Conservation (phyloP, 1,140 invertebrate genomes). For the Thrips palmi region DNA sequence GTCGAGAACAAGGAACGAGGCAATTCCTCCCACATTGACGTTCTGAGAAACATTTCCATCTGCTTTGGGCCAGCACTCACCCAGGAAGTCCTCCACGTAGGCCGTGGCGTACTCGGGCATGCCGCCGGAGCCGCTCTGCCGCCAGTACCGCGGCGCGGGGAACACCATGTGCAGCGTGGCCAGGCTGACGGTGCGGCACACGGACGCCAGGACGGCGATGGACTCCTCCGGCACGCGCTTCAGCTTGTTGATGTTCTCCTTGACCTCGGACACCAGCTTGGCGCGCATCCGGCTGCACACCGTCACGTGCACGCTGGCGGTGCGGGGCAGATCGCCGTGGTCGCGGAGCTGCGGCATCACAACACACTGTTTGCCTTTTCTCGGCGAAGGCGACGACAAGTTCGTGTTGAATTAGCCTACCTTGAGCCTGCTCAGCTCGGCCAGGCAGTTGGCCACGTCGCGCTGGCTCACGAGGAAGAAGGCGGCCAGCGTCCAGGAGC, state of each 20-base stretch:
- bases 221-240: slow-evolving; percentile 51
- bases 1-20: not conserved
- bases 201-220: slow-evolving; percentile 40
- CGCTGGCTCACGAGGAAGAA: slow-evolving; percentile 35
- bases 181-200: slow-evolving; percentile 49
- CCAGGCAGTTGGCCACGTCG: slow-evolving; percentile 45
- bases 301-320: slow-evolving; percentile 30
- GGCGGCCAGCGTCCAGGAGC: slow-evolving; percentile 49
- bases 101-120: slow-evolving; percentile 25
- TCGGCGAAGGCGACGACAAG: slow-evolving; percentile 1
- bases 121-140: slow-evolving; percentile 21
- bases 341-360: slow-evolving; percentile 22
- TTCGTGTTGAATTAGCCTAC: slow-evolving; percentile 13
- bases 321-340: slow-evolving; percentile 22
- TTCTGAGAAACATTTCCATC: not conserved
- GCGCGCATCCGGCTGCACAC: slow-evolving; percentile 56
- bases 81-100: slow-evolving; percentile 41
- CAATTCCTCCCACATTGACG: not conserved
- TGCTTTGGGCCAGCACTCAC: slow-evolving; percentile 21
- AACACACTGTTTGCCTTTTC: slow-evolving; percentile 18
- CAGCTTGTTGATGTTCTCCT: slow-evolving; percentile 46
- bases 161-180: slow-evolving; percentile 60
- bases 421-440: slow-evolving; percentile 33
- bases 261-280: slow-evolving; percentile 55
- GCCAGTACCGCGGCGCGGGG: slow-evolving; percentile 44